Evolutionary conservation across 2,113 vertebrate genomes (phyloP), one percentile per base, ranked within the genome.

Genomic region (Amphilophus citrinellus): DNA sequence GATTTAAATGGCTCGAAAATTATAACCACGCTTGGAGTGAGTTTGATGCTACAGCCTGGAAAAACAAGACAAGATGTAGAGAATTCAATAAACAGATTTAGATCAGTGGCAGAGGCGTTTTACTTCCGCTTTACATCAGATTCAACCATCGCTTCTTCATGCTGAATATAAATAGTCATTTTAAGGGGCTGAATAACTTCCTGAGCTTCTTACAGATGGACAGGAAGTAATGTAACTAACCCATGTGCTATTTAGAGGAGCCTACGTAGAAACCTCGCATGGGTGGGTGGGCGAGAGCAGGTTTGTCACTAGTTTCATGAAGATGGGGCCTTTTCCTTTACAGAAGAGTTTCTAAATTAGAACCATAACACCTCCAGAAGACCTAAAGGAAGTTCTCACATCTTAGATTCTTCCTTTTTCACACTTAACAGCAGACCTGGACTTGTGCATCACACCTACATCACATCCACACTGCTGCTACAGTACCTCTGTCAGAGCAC

Each of bases 311-410:
- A 71, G 24, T 81, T 85, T 79, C 61, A 71, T 42, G 27, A 30
- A 61, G 75, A 42, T n/a, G 61, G 82, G 63, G 78, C 59, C 83
- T 86, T 71, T 71, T 80, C 57, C 58, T 53, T 83, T 77, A 76
- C 13, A 68, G 60, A 42, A 56, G 24, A 58, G 58, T 18, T 78
- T 30, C 76, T 76, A 90, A 87, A 87, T 90, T 63, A 56, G 88
- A 80, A 57, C 60, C 82, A 80, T 37, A 76, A 92, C 90, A 84
- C 92, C 89, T 84, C 80, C 87, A 83, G 73, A 89, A 42, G 27
- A 77, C 62, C 62, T 24, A 63, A 78, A 87, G 77, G 77, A 87
- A 85, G 77, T 85, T 87, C 57, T 87, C 65, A 75, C 84, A 75
- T 90, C 73, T 86, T 75, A 57, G 27, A 90, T 79, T 63, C 15